Conservation (phyloP, 2,113 vertebrate species). For the Gasterosteus aculeatus region DNA sequence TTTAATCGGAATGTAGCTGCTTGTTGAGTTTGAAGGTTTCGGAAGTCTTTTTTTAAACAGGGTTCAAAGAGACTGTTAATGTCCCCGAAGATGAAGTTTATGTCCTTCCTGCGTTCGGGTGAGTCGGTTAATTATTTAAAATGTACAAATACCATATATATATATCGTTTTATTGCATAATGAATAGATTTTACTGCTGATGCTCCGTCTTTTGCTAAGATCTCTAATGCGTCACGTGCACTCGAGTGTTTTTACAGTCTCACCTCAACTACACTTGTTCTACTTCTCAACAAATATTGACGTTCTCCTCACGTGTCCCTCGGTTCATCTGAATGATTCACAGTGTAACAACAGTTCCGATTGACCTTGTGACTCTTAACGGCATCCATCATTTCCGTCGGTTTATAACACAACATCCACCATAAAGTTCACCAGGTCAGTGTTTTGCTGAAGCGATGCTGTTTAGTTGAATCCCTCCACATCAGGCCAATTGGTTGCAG, state of each 20-base stretch:
- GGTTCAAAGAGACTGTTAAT: neutral
- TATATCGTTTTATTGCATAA: neutral
- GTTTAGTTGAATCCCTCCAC: neutral
- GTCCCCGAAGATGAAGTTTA: conserved; percentile 1
- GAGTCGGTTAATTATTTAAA: conserved; percentile 4
- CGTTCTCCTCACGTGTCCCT: neutral
- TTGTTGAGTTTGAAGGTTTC: neutral
- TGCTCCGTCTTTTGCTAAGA: neutral
- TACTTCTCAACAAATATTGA: neutral
- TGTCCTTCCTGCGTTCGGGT: conserved; percentile 51
- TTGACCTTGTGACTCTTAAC: neutral
- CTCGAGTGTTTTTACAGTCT: neutral
- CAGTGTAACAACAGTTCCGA: neutral
- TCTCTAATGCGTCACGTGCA: neutral
- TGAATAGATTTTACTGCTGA: neutral
- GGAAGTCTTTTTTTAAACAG: neutral
- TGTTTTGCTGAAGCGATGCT: neutral
- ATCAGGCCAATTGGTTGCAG: neutral
- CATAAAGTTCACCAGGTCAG: neutral
- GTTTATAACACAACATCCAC: neutral
- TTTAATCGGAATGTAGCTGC: neutral
- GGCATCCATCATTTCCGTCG: neutral
- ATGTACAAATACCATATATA: neutral
- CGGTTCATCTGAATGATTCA: neutral
- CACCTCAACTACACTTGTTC: neutral